Evolutionary conservation across 2,113 vertebrate species (phyloP).

Genomic region (Bubo scandiacus): DNA sequence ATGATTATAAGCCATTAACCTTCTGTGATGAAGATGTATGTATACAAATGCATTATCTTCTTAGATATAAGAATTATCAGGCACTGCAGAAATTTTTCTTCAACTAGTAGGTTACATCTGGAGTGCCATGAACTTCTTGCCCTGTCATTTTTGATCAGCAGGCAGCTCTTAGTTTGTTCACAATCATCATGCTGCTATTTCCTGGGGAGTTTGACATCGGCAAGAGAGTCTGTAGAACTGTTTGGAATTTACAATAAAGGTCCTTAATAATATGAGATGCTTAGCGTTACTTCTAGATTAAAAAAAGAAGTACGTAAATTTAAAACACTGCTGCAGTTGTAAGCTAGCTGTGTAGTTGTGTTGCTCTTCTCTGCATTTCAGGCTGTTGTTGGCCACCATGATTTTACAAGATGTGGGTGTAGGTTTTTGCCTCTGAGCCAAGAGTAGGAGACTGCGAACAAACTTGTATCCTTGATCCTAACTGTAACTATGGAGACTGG

Average conservation of each 20-base stretch:
- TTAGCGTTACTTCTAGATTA: neutral
- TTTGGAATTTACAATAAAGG: neutral
- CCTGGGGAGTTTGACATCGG: neutral
- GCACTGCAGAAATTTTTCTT: neutral
- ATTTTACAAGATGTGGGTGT: neutral
- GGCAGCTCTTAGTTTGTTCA: neutral
- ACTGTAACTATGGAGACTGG: neutral
- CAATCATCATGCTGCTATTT: neutral
- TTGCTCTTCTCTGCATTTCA: neutral
- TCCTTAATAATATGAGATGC: neutral
- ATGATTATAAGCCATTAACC: neutral
- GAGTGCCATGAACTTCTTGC: neutral
- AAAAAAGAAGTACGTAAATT: neutral
- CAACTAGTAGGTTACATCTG: neutral
- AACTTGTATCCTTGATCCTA: neutral
- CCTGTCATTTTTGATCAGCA: accelerated
- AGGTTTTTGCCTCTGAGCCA: neutral
- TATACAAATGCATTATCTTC: neutral
- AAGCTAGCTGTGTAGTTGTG: neutral
- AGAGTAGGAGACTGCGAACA: neutral
- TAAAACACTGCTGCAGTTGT: neutral
- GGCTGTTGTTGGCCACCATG: neutral
- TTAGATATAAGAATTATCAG: neutral
- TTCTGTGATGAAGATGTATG: neutral
- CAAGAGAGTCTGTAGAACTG: neutral